Conservation (phyloP, 1,140 invertebrate genomes). For the Oedothorax gibbosus region DNA sequence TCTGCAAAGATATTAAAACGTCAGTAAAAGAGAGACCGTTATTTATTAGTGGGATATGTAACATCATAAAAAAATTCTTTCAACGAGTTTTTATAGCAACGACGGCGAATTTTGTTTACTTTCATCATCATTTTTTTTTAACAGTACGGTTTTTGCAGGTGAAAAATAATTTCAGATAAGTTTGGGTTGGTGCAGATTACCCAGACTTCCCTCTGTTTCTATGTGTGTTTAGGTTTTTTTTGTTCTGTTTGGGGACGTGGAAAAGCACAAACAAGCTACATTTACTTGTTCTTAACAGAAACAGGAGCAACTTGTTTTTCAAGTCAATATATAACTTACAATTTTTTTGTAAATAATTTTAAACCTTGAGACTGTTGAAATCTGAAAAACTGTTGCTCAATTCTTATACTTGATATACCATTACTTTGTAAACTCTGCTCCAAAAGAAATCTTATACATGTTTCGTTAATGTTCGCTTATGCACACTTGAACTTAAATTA, state of each 20-base stretch:
- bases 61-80: conserved; percentile 57
- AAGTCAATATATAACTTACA: no score
- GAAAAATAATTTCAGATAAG: conserved; percentile 37
- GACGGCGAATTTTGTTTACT: conserved; percentile 59
- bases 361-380: no score
- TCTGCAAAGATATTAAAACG: conserved; percentile 58
- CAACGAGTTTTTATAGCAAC: conserved; percentile 58
- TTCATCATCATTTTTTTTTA: conserved; percentile 61
- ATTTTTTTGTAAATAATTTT: no score
- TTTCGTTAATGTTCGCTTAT: no score
- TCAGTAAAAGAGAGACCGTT: conserved; percentile 44
- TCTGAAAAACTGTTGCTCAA: no score
- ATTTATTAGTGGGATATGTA: conserved; percentile 53
- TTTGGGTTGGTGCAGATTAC: conserved; percentile 31
- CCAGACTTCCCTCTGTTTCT: conserved; percentile 1
- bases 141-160: conserved; percentile 21
- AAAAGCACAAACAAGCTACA: no score
- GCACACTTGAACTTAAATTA: no score
- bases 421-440: no score
- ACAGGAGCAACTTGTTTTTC: no score
- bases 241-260: neutral
- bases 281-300: no score
- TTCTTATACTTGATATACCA: no score
- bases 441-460: no score
- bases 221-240: conserved; percentile 27